These are phyloP conservation scores for Odontamblyopus rebecca DNA, from an alignment of 2,797 vertebrate species.

Conservation along the genomic window DNA sequence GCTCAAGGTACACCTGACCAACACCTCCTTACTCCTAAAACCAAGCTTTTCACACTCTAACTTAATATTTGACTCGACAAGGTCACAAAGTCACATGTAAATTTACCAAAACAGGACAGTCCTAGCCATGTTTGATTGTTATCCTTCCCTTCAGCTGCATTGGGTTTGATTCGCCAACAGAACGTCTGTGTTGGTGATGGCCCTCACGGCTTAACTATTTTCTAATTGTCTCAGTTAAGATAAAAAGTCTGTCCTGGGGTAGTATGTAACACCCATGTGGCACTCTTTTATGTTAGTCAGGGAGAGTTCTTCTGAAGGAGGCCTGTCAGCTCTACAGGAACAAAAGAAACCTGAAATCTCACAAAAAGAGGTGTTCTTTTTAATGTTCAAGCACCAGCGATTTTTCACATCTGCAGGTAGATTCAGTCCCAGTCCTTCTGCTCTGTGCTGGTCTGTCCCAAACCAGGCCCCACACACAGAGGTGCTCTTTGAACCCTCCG, in stretches of 20 bases:
- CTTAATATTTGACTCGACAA: background rate
- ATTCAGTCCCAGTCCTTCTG: slow-evolving; percentile 44
- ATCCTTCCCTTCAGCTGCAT: background rate
- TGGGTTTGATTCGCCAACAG: background rate
- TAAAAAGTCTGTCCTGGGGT: background rate
- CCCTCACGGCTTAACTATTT: background rate
- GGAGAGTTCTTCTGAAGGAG: background rate
- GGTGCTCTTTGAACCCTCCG: slow-evolving; percentile 64
- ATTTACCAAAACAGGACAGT: background rate
- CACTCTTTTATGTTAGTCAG: background rate
- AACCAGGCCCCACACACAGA: slow-evolving; percentile 39
- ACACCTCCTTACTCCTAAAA: slow-evolving; percentile 41
- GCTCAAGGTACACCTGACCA: slow-evolving; percentile 80
- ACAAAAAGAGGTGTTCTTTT: slow-evolving; percentile 5
- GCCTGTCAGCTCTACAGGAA: background rate
- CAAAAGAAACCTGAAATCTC: slow-evolving; percentile 8
- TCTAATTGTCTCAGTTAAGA: background rate
- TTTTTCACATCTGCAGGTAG: slow-evolving; percentile 13
- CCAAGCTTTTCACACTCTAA: background rate
- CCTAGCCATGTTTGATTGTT: background rate
- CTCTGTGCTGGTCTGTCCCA: slow-evolving; percentile 52
- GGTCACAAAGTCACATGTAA: background rate
- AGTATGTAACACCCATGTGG: background rate
- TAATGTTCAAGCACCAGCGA: slow-evolving; percentile 27
- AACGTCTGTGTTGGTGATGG: background rate